Percentiles rank a stretch among this genome's conserved stretches.
Conservation (phyloP, 2,113 vertebrate genomes). For the Caloenas nicobarica region DNA sequence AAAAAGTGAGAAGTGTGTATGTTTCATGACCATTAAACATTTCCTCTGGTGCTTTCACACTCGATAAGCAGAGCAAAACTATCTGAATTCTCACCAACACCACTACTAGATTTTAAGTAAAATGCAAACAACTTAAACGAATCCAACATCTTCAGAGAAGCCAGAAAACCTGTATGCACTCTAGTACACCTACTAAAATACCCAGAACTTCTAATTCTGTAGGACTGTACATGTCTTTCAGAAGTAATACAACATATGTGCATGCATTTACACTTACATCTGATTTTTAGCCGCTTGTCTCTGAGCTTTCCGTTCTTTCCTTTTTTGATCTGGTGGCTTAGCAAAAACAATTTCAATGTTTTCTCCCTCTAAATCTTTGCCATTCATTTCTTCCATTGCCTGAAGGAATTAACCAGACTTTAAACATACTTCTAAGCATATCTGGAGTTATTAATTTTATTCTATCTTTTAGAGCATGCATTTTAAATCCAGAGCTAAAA, state of each 20-base stretch:
- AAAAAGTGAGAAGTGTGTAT: background rate
- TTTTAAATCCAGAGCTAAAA: background rate
- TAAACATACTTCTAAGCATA: conserved; percentile 55
- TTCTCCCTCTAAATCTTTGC: conserved; percentile 95
- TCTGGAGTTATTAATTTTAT: background rate
- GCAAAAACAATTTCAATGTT: conserved; percentile 97
- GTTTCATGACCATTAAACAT: background rate
- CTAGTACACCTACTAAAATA: background rate
- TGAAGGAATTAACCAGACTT: conserved; percentile 73
- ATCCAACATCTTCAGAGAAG: background rate
- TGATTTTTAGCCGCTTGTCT: conserved; percentile 95
- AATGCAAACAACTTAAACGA: background rate
- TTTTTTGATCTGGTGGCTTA: conserved; percentile 98
- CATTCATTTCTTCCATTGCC: conserved; percentile 98
- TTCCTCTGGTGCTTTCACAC: background rate
- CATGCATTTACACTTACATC: conserved; percentile 84
- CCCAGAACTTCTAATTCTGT: background rate
- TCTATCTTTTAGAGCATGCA: conserved; percentile 19
- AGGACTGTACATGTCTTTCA: background rate
- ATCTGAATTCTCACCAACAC: background rate
- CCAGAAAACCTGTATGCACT: background rate
- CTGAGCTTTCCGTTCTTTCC: conserved; percentile 98
- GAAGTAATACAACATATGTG: conserved; percentile 28
- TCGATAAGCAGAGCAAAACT: background rate
- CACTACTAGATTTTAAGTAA: background rate